Percentiles rank a stretch among this genome's conserved stretches.
Evolutionary conservation across 2,797 vertebrate genomes (phyloP).

Genomic region (Uromys caudimaculatus): DNA sequence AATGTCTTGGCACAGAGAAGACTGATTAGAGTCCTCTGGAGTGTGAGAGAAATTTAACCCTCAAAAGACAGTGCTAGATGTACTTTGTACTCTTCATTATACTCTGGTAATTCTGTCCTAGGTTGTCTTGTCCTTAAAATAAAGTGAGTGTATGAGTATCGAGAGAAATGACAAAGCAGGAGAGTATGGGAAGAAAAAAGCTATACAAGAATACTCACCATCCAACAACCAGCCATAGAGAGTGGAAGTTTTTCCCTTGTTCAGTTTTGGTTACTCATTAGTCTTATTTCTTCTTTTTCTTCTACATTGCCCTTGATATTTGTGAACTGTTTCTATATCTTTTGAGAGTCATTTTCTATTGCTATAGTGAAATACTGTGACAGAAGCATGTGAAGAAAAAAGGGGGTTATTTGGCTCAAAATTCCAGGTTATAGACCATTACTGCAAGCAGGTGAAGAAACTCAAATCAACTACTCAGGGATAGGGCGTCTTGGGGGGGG

Average conservation of each 20-base stretch:
- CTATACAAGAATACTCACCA: neutral
- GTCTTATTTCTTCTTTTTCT: neutral
- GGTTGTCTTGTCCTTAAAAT: neutral
- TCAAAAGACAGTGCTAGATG: neutral
- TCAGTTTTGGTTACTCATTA: neutral
- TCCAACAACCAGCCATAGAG: rapidly evolving
- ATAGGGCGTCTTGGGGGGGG: too few relatives aligned
- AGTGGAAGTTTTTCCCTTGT: neutral
- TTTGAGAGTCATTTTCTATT: neutral
- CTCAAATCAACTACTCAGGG: neutral
- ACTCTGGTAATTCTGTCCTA: neutral
- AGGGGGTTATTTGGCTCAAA: neutral
- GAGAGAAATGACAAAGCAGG: neutral
- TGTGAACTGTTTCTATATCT: neutral
- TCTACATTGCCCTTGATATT: neutral
- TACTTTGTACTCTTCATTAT: neutral
- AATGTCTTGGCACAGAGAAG: neutral
- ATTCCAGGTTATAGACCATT: neutral
- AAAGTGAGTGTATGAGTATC: neutral
- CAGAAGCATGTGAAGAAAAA: neutral
- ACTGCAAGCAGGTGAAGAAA: neutral
- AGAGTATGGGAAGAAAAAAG: neutral
- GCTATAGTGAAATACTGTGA: neutral
- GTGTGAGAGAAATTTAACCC: neutral
- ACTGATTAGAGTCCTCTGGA: neutral